Conservation (phyloP, 2,888 invertebrate species). For the Hypselothyrea guttata region DNA sequence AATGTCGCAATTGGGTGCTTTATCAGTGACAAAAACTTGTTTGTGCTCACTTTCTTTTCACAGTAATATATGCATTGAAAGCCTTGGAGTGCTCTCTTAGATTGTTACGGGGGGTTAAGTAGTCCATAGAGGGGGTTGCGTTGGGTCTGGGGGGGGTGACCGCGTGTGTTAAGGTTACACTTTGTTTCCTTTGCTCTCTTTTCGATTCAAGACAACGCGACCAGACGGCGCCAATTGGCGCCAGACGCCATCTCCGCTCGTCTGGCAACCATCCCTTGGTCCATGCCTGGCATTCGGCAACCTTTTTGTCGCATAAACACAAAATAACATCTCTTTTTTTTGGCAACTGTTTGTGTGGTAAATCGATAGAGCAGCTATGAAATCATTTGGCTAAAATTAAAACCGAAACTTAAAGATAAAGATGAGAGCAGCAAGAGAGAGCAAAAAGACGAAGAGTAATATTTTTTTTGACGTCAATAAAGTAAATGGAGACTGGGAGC, state of each 20-base stretch:
- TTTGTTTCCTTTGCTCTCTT: conserved; percentile 44
- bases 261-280: neutral
- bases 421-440: neutral
- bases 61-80: too few relatives aligned
- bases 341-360: conserved; percentile 54
- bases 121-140: neutral
- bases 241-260: conserved; percentile 29
- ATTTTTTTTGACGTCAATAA: conserved; percentile 3
- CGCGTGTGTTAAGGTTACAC: conserved; percentile 69
- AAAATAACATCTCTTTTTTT: conserved; percentile 13
- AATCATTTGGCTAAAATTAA: conserved; percentile 47
- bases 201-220: conserved; percentile 30
- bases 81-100: too few relatives aligned
- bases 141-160: conserved; percentile 5
- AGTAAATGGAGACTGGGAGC: neutral
- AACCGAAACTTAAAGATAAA: conserved; percentile 42
- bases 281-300: neutral
- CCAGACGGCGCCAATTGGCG: conserved; percentile 66
- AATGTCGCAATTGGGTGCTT: conserved; percentile 38
- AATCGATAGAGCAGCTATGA: conserved; percentile 58
- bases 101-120: neutral
- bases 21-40: conserved; percentile 50
- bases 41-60: conserved; percentile 48
- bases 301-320: neutral
- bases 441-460: too few relatives aligned